A percentile compares a stretch with the other conserved stretches of the same genome.
These are phyloP conservation scores for Neoarius graeffei DNA, from an alignment of 2,113 vertebrate species.

Conservation along the genomic window DNA sequence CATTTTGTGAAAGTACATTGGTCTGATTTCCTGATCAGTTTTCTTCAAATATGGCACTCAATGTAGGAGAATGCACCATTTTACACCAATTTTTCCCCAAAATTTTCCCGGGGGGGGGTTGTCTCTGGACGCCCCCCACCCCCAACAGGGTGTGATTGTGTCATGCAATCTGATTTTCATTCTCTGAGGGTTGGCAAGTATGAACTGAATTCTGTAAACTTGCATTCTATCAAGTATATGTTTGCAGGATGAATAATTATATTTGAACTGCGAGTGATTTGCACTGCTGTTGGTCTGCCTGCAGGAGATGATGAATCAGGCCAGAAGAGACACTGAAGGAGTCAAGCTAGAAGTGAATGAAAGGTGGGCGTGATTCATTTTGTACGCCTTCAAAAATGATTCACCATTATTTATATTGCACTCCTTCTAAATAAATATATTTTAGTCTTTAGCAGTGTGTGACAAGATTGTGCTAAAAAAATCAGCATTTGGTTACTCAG, in stretches of 20 bases:
- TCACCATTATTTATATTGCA: background rate
- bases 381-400: background rate
- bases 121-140: too few relatives aligned
- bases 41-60: too few relatives aligned
- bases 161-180: too few relatives aligned
- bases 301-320: constrained; percentile 97
- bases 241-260: background rate
- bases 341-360: constrained; percentile 95
- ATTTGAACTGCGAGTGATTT: background rate
- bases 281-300: background rate
- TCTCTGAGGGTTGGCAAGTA: too few relatives aligned
- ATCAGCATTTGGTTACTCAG: background rate
- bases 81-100: too few relatives aligned
- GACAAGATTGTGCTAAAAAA: too few relatives aligned
- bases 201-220: too few relatives aligned
- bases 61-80: too few relatives aligned
- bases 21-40: too few relatives aligned
- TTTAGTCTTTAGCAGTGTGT: background rate
- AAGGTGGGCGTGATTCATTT: constrained; percentile 75
- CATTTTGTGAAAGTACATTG: too few relatives aligned
- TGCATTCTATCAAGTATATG: background rate
- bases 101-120: too few relatives aligned
- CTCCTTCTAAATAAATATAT: background rate
- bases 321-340: constrained; percentile 84
- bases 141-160: too few relatives aligned